A percentile compares a stretch with the other conserved stretches of the same genome.
These are phyloP conservation scores for Riparia riparia DNA, from an alignment of 2,113 vertebrate genomes.

Conservation along the genomic window DNA sequence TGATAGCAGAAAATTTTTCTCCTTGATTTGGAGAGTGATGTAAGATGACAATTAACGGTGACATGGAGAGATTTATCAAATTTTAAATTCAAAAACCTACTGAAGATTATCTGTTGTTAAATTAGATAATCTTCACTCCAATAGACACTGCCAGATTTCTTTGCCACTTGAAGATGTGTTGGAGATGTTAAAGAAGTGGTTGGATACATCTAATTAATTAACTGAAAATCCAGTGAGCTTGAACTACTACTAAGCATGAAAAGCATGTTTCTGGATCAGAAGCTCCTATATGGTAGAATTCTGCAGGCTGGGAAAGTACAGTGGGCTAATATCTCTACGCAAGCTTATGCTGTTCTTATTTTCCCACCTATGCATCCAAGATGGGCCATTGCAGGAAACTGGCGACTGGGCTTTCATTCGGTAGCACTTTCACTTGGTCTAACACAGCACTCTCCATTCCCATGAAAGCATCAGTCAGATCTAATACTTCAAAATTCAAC, in stretches of 20 bases:
- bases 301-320: background rate
- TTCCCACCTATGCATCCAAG: accelerated
- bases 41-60: background rate
- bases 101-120: background rate
- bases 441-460: accelerated
- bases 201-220: background rate
- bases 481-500: background rate
- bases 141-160: background rate
- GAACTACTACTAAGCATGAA: background rate
- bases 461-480: background rate
- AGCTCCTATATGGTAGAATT: background rate
- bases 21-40: background rate
- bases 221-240: background rate
- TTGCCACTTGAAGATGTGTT: background rate
- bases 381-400: background rate
- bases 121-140: background rate
- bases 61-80: background rate
- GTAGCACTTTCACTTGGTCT: background rate
- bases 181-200: background rate
- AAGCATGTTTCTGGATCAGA: background rate
- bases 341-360: background rate
- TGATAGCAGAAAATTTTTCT: background rate
- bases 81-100: background rate
- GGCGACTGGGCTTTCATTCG: background rate
- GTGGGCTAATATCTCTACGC: background rate